Evolutionary conservation across 1,140 invertebrate genomes (phyloP).

Genomic region (Scaptodrosophila lebanonensis): DNA sequence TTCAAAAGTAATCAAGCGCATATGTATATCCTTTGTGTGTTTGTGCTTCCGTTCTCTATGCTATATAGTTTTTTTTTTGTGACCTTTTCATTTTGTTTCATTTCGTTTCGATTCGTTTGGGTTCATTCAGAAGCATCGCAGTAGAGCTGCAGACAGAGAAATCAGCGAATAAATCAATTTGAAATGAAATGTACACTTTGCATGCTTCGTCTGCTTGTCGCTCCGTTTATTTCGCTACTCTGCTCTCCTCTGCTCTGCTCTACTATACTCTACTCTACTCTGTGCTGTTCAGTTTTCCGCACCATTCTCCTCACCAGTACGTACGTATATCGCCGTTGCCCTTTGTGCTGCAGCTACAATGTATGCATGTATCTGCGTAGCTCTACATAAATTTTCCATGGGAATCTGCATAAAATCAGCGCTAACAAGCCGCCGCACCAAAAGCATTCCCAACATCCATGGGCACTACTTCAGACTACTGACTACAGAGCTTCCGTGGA

Average conservation of each 20-base stretch:
- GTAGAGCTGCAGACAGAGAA: no score
- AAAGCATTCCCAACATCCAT: conserved; percentile 56
- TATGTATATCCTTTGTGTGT: conserved; percentile 5
- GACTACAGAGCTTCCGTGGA: conserved; percentile 38
- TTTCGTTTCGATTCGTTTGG: no score
- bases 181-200: conserved; percentile 69
- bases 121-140: neutral
- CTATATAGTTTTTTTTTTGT: no score
- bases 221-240: conserved; percentile 23
- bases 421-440: conserved; percentile 58
- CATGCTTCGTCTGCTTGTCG: conserved; percentile 48
- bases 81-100: no score
- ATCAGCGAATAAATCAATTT: conserved; percentile 61
- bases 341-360: conserved; percentile 43
- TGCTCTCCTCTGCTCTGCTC: neutral
- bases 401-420: conserved; percentile 72
- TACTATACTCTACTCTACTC: neutral
- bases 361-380: conserved; percentile 61
- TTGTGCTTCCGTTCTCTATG: neutral
- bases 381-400: conserved; percentile 64
- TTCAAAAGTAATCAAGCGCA: conserved; percentile 52
- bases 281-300: conserved; percentile 1
- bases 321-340: no score
- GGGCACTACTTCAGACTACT: conserved; percentile 40
- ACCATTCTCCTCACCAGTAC: neutral